Evolutionary conservation across 2,888 invertebrate genomes (phyloP).

Genomic region (Choreutis nemorana): DNA sequence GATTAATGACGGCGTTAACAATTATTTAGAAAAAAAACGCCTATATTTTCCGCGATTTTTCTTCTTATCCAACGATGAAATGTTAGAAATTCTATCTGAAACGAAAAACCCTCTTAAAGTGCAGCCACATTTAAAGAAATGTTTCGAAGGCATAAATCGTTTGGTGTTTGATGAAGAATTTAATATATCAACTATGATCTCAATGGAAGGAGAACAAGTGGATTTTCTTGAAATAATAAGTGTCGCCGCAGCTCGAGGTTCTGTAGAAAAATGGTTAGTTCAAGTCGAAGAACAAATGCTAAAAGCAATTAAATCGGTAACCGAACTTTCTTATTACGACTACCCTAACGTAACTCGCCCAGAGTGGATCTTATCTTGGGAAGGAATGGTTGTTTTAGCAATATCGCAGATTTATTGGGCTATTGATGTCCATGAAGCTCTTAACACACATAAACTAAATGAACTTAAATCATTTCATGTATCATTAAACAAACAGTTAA

Average conservation of each 20-base stretch:
- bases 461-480: constrained; percentile 66
- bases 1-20: constrained; percentile 83
- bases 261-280: constrained; percentile 87
- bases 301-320: constrained; percentile 73
- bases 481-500: constrained; percentile 69
- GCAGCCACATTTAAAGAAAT: constrained; percentile 87
- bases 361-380: constrained; percentile 80
- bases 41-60: constrained; percentile 88
- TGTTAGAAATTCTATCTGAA: constrained; percentile 89
- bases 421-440: constrained; percentile 74
- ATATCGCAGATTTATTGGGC: constrained; percentile 88
- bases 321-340: constrained; percentile 70
- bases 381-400: constrained; percentile 83
- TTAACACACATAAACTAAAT: constrained; percentile 64
- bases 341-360: constrained; percentile 67
- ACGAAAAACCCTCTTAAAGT: constrained; percentile 86
- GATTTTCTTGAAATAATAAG: constrained; percentile 68
- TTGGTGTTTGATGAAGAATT: constrained; percentile 75
- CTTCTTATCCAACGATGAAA: constrained; percentile 90
- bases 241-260: constrained; percentile 77
- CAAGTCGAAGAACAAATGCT: constrained; percentile 86
- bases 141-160: constrained; percentile 85
- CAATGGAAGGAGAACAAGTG: constrained; percentile 78
- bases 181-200: constrained; percentile 80
- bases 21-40: constrained; percentile 85